Evolutionary conservation across 2,888 invertebrate species (phyloP), one percentile per base, ranked within the genome.

Genomic region (Sinelater perroti): DNA sequence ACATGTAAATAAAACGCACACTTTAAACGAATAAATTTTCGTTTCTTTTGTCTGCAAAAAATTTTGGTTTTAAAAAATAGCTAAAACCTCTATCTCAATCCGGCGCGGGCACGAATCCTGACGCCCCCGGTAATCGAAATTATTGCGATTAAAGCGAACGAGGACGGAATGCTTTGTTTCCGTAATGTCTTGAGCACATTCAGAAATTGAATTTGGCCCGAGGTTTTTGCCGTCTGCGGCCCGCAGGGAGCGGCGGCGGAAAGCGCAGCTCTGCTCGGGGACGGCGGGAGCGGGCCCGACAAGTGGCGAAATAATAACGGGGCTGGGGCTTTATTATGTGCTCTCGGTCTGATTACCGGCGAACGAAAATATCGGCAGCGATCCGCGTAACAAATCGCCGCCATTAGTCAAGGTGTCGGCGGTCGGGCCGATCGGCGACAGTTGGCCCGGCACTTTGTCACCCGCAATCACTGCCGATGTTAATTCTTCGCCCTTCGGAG

Each of bases 361-460:
- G 24, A 35, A 33, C 24, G 33, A 56, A 56, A 56, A 45, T 51
- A 51, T 51, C 40, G 38, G 45, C 28, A 17, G 30, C 20, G 33
- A 57, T 52, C 52, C 38, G 21, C 13, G 38, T 51, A 44, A 57
- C 57, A 57, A 57, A 57, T 57, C 52, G 28, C 52, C 16, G 38
- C 51, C 47, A 33, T 57, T 57, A 46, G 51, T 57, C 51, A 57
- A 36, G 31, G 38, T 36, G 51, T 40, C 51, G 36, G 46, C 33
- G 57, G 57, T 46, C 52, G 44, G 52, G 46, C 38, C 46, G 45
- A 57, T 52, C 42, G 56, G 56, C 63, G 63, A 61, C 63, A 63
- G 61, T 51, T 63, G 63, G 53, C 52, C 36, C 53, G 45, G 49
- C 47, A 51, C 49, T 63, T 63, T 57, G 58, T 61, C 63, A 63